Percentiles rank a stretch among this genome's conserved stretches.
Conservation (phyloP, 2,113 vertebrate species). For the Grammomys dolichurus region DNA sequence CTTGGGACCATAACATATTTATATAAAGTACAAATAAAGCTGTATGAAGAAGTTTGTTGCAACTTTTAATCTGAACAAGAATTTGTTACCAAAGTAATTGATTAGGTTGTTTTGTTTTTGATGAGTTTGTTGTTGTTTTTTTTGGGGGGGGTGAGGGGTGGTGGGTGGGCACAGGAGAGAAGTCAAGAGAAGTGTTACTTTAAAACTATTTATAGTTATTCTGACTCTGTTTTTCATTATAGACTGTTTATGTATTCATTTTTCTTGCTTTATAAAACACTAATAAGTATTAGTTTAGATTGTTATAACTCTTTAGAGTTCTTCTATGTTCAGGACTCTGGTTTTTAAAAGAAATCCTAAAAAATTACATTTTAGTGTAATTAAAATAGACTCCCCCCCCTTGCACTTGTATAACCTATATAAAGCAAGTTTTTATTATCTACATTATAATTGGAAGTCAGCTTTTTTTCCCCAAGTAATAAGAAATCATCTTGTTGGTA, state of each 20-base stretch:
- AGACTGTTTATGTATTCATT: neutral
- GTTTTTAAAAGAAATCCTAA: constrained; percentile 20
- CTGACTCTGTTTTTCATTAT: constrained; percentile 7
- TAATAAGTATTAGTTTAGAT: constrained; percentile 9
- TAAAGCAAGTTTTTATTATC: constrained; percentile 18
- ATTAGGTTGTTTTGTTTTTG: neutral
- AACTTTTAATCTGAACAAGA: constrained; percentile 57
- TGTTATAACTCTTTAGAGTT: constrained; percentile 54
- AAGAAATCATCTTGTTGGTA: constrained; percentile 11
- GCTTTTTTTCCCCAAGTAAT: neutral
- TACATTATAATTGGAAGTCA: constrained; percentile 49
- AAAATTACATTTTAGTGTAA: constrained; percentile 26
- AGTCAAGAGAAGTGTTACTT: constrained; percentile 26
- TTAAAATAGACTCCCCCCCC: neutral
- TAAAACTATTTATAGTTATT: constrained; percentile 47
- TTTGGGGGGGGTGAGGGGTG: no score
- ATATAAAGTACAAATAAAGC: constrained; percentile 16
- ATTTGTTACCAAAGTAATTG: constrained; percentile 38
- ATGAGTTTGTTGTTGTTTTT: neutral
- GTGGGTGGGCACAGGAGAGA: neutral
- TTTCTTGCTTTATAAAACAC: neutral
- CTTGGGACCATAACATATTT: neutral
- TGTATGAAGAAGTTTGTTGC: constrained; percentile 14
- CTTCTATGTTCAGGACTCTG: neutral
- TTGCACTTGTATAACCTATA: neutral